phyloP scores from a whole-genome alignment of 2,888 invertebrate species.

The Resseliella maxima region DNA sequence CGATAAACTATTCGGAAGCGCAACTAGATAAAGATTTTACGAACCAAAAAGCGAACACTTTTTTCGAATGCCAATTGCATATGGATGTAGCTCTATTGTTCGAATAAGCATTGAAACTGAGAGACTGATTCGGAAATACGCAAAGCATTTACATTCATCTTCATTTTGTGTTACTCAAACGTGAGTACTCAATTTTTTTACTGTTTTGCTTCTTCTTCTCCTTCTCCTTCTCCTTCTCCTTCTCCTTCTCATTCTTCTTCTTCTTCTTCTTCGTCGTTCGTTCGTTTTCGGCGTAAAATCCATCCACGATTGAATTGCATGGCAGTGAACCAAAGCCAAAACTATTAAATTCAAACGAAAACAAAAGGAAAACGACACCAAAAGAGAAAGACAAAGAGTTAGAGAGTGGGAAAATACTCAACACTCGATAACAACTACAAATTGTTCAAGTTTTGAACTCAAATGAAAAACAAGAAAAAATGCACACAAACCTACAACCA shows the following conservation, averaged over 20 bases:
- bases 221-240: too few relatives aligned
- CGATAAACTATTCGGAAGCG: conserved; percentile 9
- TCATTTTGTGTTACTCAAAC: background rate
- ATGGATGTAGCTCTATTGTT: background rate
- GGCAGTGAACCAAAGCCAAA: conserved; percentile 35
- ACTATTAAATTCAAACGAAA: conserved; percentile 14
- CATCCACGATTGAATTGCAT: background rate
- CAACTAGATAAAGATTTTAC: conserved; percentile 36
- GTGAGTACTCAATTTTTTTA: background rate
- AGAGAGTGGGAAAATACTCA: too few relatives aligned
- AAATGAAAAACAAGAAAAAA: background rate
- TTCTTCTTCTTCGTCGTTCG: background rate
- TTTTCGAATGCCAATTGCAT: background rate
- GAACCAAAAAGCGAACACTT: background rate
- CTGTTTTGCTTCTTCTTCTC: too few relatives aligned
- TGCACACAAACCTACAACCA: background rate
- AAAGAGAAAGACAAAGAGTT: background rate
- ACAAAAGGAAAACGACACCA: background rate
- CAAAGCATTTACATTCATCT: conserved; percentile 45
- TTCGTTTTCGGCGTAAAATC: background rate
- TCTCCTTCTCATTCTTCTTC: too few relatives aligned
- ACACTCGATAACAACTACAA: conserved; percentile 51
- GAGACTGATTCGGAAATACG: conserved; percentile 18
- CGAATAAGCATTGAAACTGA: background rate
- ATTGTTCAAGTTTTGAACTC: conserved; percentile 47